These are phyloP conservation scores for Myotis lucifugus DNA, from an alignment of 2,113 vertebrate genomes.

Conservation along the genomic window DNA sequence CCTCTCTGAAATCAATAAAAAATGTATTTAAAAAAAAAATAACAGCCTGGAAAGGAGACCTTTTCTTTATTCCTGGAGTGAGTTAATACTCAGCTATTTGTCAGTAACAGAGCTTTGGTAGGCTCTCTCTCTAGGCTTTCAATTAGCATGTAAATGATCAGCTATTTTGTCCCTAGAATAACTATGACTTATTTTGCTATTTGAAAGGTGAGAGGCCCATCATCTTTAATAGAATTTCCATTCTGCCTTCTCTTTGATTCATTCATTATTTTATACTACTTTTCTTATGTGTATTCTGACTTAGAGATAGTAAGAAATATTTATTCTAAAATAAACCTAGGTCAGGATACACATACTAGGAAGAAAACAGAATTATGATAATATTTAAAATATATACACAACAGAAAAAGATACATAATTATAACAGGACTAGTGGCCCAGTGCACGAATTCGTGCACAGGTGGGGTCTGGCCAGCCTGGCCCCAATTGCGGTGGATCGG, in stretches of 20 bases:
- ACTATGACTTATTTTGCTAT: not conserved
- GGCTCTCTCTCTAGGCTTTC: not conserved
- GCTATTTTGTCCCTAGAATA: not conserved
- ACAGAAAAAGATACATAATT: not conserved
- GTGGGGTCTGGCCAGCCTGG: too few relatives aligned
- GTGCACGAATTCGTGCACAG: too few relatives aligned
- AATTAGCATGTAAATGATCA: not conserved
- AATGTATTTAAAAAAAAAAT: not conserved
- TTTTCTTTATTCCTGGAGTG: not conserved
- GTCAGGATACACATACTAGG: not conserved
- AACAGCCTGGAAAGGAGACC: not conserved
- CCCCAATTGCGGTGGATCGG: too few relatives aligned
- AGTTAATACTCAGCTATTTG: not conserved
- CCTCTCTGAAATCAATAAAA: too few relatives aligned
- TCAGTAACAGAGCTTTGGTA: not conserved
- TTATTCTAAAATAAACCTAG: not conserved
- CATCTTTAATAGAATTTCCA: not conserved
- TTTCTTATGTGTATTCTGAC: not conserved
- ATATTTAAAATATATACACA: constrained; percentile 1
- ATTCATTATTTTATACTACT: not conserved
- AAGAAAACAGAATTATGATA: not conserved
- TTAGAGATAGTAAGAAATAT: not conserved
- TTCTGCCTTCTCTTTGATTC: not conserved
- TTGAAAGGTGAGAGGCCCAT: not conserved
- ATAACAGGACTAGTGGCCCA: not conserved